phyloP scores from a whole-genome alignment of 2,888 invertebrate species.

The Plagodis pulveraria region DNA sequence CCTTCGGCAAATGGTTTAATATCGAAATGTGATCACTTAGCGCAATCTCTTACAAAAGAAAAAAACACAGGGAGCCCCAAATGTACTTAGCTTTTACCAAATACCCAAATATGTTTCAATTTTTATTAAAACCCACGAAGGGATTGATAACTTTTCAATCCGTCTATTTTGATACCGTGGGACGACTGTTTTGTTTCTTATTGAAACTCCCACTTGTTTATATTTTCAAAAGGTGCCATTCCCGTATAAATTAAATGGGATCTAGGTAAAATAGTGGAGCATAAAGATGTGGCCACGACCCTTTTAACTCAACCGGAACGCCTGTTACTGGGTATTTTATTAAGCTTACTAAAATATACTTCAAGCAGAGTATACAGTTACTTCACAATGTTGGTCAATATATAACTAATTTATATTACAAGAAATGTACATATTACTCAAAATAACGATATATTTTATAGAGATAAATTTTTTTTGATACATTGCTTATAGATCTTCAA shows the following conservation, averaged over 20 bases:
- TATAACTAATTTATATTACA: background rate
- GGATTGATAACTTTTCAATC: conserved; percentile 67
- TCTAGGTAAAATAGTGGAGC: conserved; percentile 25
- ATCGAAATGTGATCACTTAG: conserved; percentile 86
- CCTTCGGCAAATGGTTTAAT: conserved; percentile 84
- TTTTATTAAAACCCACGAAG: conserved; percentile 70
- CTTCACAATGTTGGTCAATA: background rate
- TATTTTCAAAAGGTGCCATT: conserved; percentile 13
- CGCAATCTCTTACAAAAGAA: conserved; percentile 83
- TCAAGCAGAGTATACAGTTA: conserved; percentile 21
- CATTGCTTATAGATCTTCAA: no score
- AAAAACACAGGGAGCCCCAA: conserved; percentile 70
- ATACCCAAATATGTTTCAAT: conserved; percentile 77
- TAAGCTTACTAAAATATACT: conserved; percentile 14
- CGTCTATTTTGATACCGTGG: conserved; percentile 50
- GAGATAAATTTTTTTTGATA: no score
- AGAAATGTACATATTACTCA: no score
- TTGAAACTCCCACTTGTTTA: conserved; percentile 30
- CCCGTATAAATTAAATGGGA: conserved; percentile 21
- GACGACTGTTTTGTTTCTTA: conserved; percentile 30
- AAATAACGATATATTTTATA: no score
- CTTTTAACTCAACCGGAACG: conserved; percentile 24
- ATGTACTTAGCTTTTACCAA: conserved; percentile 78
- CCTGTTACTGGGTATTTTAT: conserved; percentile 17
- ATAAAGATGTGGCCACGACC: conserved; percentile 26